Conservation (phyloP, 2,888 invertebrate genomes). For the Stenichneumon culpator region DNA sequence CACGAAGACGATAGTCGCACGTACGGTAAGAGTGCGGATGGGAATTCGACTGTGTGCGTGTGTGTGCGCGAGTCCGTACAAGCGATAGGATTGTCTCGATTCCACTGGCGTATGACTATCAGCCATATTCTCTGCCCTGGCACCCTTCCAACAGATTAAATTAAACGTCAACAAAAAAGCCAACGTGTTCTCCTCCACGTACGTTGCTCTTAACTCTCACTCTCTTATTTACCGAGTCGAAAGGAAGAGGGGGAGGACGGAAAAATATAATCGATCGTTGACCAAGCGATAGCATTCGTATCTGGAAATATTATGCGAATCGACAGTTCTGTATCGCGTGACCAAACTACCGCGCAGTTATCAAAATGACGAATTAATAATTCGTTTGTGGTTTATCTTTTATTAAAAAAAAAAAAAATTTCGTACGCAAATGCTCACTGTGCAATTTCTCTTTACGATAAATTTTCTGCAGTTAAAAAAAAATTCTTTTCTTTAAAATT, state of each 20-base stretch:
- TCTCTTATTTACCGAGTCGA: neutral
- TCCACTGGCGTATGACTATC: slow-evolving; percentile 65
- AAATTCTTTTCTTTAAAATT: neutral
- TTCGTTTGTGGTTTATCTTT: neutral
- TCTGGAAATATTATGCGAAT: neutral
- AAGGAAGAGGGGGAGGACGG: neutral
- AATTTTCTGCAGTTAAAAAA: neutral
- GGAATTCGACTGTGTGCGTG: slow-evolving; percentile 25
- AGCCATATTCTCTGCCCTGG: slow-evolving; percentile 48
- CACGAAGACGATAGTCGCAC: slow-evolving; percentile 21
- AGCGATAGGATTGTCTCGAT: slow-evolving; percentile 66
- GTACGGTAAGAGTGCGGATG: slow-evolving; percentile 15
- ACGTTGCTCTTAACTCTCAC: slow-evolving; percentile 18
- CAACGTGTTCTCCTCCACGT: slow-evolving; percentile 6
- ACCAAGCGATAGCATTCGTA: neutral
- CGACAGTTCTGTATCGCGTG: neutral
- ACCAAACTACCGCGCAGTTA: neutral
- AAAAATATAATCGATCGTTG: slow-evolving; percentile 12
- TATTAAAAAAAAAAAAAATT: too few relatives aligned
- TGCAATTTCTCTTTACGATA: neutral
- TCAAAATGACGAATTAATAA: neutral
- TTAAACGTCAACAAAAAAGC: slow-evolving; percentile 48
- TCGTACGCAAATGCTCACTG: too few relatives aligned
- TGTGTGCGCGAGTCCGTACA: slow-evolving; percentile 48
- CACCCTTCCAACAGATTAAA: slow-evolving; percentile 63